Evolutionary conservation across 2,113 vertebrate genomes (phyloP).

Genomic region (Microtus pennsylvanicus): DNA sequence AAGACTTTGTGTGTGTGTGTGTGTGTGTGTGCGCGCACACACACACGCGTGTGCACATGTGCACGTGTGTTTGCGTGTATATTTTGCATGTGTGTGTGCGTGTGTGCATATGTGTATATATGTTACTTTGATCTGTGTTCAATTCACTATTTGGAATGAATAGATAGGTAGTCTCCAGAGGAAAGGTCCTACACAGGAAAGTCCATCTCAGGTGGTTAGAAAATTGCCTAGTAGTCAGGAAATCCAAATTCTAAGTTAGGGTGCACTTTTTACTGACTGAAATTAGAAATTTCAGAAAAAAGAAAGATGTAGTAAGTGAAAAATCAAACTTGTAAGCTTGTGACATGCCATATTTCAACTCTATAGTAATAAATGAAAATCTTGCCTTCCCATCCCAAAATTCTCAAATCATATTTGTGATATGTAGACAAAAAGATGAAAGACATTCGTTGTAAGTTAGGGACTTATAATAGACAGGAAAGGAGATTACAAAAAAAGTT

Average conservation of each 20-base stretch:
- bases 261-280: background rate
- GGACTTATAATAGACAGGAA: background rate
- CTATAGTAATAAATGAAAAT: background rate
- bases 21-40: too few species aligned
- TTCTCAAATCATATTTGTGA: background rate
- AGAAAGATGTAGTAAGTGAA: background rate
- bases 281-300: background rate
- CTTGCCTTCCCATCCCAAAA: background rate
- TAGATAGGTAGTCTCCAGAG: background rate
- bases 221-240: background rate
- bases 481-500: background rate
- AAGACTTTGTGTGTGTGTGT: too few species aligned
- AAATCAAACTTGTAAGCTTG: background rate
- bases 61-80: too few species aligned
- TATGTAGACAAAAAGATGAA: background rate
- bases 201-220: background rate
- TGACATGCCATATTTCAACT: background rate
- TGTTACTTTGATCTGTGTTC: background rate
- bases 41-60: too few species aligned
- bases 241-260: background rate
- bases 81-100: too few species aligned
- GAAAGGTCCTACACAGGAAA: background rate
- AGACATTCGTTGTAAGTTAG: background rate
- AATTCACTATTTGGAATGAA: conserved; percentile 25
- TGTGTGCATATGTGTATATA: too few species aligned